These are phyloP conservation scores for Perizoma flavofasciatum DNA, from an alignment of 2,888 invertebrate species.

Conservation along the genomic window DNA sequence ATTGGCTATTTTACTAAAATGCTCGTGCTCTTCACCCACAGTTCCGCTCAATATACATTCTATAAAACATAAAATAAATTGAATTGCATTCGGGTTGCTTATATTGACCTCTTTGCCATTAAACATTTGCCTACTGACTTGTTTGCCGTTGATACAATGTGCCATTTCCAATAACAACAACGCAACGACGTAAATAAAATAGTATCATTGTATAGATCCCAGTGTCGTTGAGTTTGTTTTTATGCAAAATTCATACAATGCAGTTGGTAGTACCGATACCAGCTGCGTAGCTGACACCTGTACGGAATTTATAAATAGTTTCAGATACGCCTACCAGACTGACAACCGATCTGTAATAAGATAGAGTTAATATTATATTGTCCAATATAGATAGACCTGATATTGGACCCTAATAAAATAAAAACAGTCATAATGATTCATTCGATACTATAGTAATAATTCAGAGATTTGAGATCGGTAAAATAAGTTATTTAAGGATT, in stretches of 20 bases:
- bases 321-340: slow-evolving; percentile 28
- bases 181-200: slow-evolving; percentile 38
- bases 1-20: neutral
- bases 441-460: no score
- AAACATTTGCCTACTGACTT: slow-evolving; percentile 12
- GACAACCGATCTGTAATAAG: slow-evolving; percentile 20
- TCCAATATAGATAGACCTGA: no score
- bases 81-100: neutral
- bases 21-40: neutral
- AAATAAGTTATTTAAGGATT: no score
- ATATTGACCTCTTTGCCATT: slow-evolving; percentile 21
- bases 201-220: slow-evolving; percentile 31
- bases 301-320: slow-evolving; percentile 73
- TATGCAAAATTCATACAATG: slow-evolving; percentile 74
- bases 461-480: neutral
- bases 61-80: neutral
- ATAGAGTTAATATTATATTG: slow-evolving; percentile 7
- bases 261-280: slow-evolving; percentile 70
- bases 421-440: no score
- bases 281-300: slow-evolving; percentile 68
- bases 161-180: slow-evolving; percentile 22
- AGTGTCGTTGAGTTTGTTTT: slow-evolving; percentile 56
- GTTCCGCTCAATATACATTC: neutral
- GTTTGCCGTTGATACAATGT: slow-evolving; percentile 20
- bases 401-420: no score